phyloP scores from a whole-genome alignment of 2,113 vertebrate genomes.

The Cephalopterus ornatus region DNA sequence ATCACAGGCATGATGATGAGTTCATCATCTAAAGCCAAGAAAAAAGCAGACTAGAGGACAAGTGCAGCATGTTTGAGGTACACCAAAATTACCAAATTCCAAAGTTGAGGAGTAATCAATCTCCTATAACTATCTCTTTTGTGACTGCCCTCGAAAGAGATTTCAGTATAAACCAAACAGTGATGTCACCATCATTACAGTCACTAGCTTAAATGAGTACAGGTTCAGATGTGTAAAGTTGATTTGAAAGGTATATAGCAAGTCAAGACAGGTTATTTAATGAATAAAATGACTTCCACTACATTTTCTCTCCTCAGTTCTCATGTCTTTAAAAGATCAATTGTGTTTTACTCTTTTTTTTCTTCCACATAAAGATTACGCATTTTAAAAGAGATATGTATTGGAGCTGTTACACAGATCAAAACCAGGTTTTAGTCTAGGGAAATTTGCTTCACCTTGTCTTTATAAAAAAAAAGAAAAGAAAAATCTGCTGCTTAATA shows the following conservation, averaged over 20 bases:
- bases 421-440: neutral
- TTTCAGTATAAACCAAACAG: slow-evolving; percentile 12
- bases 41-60: slow-evolving; percentile 25
- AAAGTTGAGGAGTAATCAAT: slow-evolving; percentile 23
- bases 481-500: neutral
- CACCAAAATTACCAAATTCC: slow-evolving; percentile 40
- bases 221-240: slow-evolving; percentile 32
- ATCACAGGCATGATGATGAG: neutral
- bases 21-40: neutral
- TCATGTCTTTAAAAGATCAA: neutral
- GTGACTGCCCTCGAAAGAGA: slow-evolving; percentile 26
- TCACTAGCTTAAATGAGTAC: neutral
- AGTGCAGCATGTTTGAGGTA: slow-evolving; percentile 32
- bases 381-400: neutral
- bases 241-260: slow-evolving; percentile 23
- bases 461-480: neutral
- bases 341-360: neutral
- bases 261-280: slow-evolving; percentile 34
- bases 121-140: slow-evolving; percentile 23
- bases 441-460: neutral
- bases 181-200: slow-evolving; percentile 43
- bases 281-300: slow-evolving; percentile 3
- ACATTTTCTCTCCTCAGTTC: neutral
- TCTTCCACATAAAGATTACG: neutral
- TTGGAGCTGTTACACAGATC: neutral